Conservation (phyloP, 1,140 invertebrate genomes). For the Orchestia grillus region DNA sequence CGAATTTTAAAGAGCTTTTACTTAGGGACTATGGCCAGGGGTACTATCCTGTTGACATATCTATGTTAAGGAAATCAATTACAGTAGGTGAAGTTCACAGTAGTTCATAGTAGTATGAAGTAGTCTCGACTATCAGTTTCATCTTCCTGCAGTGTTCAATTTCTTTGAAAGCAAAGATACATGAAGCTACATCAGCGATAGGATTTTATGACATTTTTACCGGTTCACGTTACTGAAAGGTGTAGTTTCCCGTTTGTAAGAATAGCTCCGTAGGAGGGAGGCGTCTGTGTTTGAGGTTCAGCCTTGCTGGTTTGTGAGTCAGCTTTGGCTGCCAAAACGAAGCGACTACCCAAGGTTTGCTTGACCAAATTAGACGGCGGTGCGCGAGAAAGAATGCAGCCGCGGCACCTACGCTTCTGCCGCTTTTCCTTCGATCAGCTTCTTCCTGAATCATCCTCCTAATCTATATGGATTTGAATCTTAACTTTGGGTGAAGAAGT, state of each 20-base stretch:
- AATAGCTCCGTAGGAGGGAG: background rate
- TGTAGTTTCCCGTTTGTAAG: background rate
- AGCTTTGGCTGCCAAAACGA: conserved; percentile 24
- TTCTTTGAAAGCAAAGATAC: background rate
- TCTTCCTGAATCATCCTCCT: background rate
- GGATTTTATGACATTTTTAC: background rate
- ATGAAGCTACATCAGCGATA: background rate
- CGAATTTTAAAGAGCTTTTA: background rate
- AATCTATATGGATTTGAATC: background rate
- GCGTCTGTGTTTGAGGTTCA: background rate
- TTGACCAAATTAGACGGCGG: conserved; percentile 45
- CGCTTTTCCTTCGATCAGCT: background rate
- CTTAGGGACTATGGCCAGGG: background rate
- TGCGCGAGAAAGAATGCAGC: conserved; percentile 22
- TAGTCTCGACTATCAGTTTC: background rate
- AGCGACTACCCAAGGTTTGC: conserved; percentile 3
- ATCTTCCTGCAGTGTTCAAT: background rate
- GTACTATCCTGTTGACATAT: background rate
- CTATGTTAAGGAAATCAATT: too few relatives aligned
- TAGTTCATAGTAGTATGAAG: background rate
- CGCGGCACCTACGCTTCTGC: conserved; percentile 28
- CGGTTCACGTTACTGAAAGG: background rate
- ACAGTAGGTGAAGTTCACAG: background rate
- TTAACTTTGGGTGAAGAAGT: background rate
- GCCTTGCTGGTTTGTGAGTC: conserved; percentile 28